A percentile compares a stretch with the other conserved stretches of the same genome.
Evolutionary conservation across 2,888 invertebrate genomes (phyloP).

Genomic region (Trissoscelio sp.): DNA sequence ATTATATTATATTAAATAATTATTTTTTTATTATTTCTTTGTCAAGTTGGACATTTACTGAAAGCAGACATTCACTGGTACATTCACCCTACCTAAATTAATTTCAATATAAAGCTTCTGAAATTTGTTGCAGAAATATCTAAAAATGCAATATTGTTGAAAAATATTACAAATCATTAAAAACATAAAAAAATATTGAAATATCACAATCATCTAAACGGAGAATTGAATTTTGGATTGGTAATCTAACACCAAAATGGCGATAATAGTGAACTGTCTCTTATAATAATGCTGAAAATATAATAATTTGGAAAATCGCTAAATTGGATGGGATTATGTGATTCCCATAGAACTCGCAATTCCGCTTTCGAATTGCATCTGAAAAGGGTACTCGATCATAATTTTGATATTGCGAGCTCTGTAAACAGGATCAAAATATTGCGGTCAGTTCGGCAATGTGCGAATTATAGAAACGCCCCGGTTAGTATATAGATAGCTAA

Average conservation of each 20-base stretch:
- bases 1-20: no score
- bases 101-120: no score
- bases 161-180: no score
- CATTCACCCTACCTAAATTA: no score
- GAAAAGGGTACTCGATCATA: constrained; percentile 33
- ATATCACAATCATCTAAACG: no score
- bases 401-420: constrained; percentile 53
- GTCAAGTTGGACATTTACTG: no score
- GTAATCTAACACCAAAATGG: neutral
- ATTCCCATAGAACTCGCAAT: constrained; percentile 24
- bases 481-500: constrained; percentile 60
- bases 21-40: no score
- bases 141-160: no score
- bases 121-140: no score
- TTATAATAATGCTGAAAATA: constrained; percentile 14
- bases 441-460: constrained; percentile 38
- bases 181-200: no score
- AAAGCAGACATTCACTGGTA: no score
- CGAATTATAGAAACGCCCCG: constrained; percentile 49
- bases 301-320: constrained; percentile 21
- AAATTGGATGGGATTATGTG: constrained; percentile 23
- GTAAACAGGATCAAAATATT: constrained; percentile 61
- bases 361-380: constrained; percentile 33
- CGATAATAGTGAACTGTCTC: neutral
- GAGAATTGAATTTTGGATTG: no score